Evolutionary conservation across 2,113 vertebrate species (phyloP).

Genomic region (Malurus elegans): DNA sequence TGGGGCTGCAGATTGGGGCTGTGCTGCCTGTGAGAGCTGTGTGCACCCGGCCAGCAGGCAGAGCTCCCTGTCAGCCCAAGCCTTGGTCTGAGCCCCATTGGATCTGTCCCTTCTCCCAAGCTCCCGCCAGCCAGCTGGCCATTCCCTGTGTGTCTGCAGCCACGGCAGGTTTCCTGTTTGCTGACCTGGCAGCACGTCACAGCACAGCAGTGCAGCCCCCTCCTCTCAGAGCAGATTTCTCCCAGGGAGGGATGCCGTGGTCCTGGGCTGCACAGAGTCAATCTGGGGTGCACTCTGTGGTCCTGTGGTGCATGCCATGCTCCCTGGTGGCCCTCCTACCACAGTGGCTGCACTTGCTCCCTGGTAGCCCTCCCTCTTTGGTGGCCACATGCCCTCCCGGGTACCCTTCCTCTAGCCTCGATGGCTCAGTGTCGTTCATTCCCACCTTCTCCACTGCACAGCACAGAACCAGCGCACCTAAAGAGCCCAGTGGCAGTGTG

Average conservation of each 20-base stretch:
- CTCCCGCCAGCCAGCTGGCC: not conserved
- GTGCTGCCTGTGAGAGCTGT: not conserved
- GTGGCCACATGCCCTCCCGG: not conserved
- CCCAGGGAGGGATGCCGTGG: fast-evolving
- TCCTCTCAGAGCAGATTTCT: not conserved
- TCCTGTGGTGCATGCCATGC: not conserved
- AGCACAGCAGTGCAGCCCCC: not conserved
- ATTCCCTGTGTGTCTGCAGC: fast-evolving
- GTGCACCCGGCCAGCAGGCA: fast-evolving
- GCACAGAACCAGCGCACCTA: not conserved
- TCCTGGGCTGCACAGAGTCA: not conserved
- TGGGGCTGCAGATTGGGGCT: not conserved
- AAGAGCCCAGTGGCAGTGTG: not conserved
- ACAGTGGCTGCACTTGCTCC: not conserved
- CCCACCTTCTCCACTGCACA: not conserved
- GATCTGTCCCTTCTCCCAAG: not conserved
- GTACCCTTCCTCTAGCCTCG: not conserved
- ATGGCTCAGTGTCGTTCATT: not conserved
- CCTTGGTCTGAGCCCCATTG: not conserved
- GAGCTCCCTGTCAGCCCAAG: not conserved
- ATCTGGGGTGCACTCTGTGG: not conserved
- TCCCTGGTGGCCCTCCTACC: not conserved
- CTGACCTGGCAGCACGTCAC: fast-evolving
- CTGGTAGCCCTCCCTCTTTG: not conserved
- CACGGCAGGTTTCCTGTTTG: not conserved